phyloP scores from a whole-genome alignment of 2,113 vertebrate genomes.

The Nematolebias whitei region DNA sequence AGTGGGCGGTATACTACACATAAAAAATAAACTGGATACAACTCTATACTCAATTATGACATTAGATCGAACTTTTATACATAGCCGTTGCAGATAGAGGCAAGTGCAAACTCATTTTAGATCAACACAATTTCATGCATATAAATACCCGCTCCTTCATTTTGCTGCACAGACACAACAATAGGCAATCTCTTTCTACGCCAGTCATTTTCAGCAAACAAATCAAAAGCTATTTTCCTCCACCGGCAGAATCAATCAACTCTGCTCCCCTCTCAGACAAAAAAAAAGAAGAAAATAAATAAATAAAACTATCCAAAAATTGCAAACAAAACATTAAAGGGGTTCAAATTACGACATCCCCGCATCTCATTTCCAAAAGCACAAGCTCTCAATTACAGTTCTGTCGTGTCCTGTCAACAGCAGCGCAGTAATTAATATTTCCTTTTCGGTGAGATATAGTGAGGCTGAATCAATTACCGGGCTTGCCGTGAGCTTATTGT shows the following conservation, averaged over 20 bases:
- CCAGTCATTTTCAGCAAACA: slow-evolving; percentile 45
- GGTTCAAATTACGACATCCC: slow-evolving; percentile 38
- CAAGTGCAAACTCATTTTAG: slow-evolving; percentile 10
- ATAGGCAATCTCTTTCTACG: slow-evolving; percentile 29
- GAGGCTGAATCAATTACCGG: slow-evolving; percentile 61
- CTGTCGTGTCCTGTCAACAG: slow-evolving; percentile 40
- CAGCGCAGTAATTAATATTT: slow-evolving; percentile 64
- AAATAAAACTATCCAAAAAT: not conserved
- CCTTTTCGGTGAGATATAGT: slow-evolving; percentile 24
- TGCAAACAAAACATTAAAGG: slow-evolving; percentile 34
- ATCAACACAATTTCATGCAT: slow-evolving; percentile 10
- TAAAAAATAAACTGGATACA: slow-evolving; percentile 23
- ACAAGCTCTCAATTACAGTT: slow-evolving; percentile 53
- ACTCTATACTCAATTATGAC: slow-evolving; percentile 12
- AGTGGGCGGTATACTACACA: slow-evolving; percentile 2
- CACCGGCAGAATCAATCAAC: slow-evolving; percentile 48
- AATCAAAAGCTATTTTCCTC: slow-evolving; percentile 49
- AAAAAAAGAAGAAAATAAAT: too few species aligned
- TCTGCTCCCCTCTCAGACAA: slow-evolving; percentile 7
- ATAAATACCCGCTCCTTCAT: slow-evolving; percentile 16
- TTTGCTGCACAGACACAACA: slow-evolving; percentile 23
- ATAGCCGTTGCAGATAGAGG: slow-evolving; percentile 3
- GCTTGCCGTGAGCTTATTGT: slow-evolving; percentile 45
- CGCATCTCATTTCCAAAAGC: slow-evolving; percentile 38
- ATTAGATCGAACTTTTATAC: slow-evolving; percentile 2